phyloP scores from a whole-genome alignment of 2,113 vertebrate genomes.

The Bujurquina vittata region DNA sequence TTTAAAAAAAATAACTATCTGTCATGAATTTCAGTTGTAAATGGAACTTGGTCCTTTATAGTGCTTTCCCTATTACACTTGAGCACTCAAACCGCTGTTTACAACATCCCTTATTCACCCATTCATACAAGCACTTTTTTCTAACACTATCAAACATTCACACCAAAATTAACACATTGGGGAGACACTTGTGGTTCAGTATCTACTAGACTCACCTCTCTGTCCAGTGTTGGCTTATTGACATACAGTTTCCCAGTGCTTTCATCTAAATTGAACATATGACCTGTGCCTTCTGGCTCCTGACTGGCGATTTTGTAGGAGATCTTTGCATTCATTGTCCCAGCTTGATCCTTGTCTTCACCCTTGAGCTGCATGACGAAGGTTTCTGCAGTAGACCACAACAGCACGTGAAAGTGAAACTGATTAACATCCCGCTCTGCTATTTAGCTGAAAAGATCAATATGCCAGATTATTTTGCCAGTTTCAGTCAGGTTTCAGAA shows the following conservation, averaged over 20 bases:
- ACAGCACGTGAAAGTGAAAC: not conserved
- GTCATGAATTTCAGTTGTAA: not conserved
- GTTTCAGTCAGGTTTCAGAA: too few species aligned
- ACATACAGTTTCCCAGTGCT: constrained; percentile 71
- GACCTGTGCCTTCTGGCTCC: constrained; percentile 51
- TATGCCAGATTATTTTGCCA: too few species aligned
- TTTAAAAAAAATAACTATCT: not conserved
- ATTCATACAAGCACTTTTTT: too few species aligned
- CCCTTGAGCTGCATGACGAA: constrained; percentile 71
- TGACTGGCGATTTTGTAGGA: constrained; percentile 75
- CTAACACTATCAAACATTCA: too few species aligned
- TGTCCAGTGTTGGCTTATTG: constrained; percentile 70
- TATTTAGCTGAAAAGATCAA: too few species aligned
- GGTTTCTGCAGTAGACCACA: constrained; percentile 60
- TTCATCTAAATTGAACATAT: constrained; percentile 70
- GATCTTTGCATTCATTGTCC: constrained; percentile 67
- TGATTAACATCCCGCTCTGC: too few species aligned
- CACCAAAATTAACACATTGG: too few species aligned
- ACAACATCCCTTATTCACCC: too few species aligned
- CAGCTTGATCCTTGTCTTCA: constrained; percentile 69
- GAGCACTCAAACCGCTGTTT: too few species aligned
- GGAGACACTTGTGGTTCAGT: too few species aligned
- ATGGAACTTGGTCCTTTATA: too few species aligned
- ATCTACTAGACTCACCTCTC: constrained; percentile 71
- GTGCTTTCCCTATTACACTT: too few species aligned